Percentiles rank a stretch among this genome's conserved stretches.
phyloP scores from a whole-genome alignment of 2,797 vertebrate genomes.

The Eremophila alpestris region DNA sequence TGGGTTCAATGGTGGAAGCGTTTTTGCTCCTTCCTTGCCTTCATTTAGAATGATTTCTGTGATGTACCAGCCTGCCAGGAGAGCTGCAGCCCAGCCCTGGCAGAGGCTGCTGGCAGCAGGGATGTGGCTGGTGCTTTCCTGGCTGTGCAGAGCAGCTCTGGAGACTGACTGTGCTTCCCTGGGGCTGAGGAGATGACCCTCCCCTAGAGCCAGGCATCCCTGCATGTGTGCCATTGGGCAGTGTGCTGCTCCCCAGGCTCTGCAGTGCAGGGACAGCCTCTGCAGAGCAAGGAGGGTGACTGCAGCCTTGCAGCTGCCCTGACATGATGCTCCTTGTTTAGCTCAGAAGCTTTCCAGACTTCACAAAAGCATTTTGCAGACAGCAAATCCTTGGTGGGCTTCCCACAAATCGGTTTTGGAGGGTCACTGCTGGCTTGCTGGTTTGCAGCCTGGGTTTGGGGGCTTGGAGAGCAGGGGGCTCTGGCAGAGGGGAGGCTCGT shows the following conservation, averaged over 20 bases:
- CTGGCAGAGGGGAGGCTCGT: rapidly evolving
- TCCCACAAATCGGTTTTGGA: rapidly evolving
- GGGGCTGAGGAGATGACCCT: background rate
- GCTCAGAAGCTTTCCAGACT: background rate
- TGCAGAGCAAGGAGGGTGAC: background rate
- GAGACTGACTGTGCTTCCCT: background rate
- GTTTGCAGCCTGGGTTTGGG: background rate
- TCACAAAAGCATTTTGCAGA: rapidly evolving
- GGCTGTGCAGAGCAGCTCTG: background rate
- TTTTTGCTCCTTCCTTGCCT: background rate
- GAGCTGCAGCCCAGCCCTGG: background rate
- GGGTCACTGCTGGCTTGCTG: background rate
- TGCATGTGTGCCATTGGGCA: rapidly evolving
- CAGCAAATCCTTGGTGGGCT: background rate
- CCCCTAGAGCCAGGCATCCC: background rate
- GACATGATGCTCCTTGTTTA: background rate
- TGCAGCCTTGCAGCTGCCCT: background rate
- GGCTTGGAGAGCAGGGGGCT: background rate
- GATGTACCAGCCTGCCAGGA: background rate
- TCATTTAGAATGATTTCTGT: background rate
- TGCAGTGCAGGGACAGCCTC: background rate
- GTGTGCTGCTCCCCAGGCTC: background rate
- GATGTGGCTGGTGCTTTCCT: background rate
- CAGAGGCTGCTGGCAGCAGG: background rate
- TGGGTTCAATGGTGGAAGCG: background rate